Evolutionary conservation across 2,888 invertebrate genomes (phyloP).

Genomic region (Syrphus vitripennis): DNA sequence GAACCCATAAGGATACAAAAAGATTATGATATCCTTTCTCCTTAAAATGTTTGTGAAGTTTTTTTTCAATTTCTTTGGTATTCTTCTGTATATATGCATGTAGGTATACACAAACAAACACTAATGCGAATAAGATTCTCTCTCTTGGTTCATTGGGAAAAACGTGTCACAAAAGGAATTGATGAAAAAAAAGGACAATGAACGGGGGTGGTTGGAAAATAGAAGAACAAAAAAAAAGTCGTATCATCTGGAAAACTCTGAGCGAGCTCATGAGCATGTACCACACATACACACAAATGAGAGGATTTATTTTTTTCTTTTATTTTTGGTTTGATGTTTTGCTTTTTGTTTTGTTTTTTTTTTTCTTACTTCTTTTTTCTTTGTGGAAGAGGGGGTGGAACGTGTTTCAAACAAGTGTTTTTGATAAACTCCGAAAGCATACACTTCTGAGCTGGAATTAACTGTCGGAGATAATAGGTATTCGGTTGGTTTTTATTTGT

Average conservation of each 20-base stretch:
- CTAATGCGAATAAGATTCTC: conserved; percentile 32
- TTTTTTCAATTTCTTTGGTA: conserved; percentile 7
- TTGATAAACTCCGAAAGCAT: conserved; percentile 57
- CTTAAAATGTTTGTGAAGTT: conserved; percentile 21
- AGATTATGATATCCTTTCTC: conserved; percentile 40
- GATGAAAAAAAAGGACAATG: conserved; percentile 38
- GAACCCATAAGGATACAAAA: conserved; percentile 58
- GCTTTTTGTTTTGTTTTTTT: neutral
- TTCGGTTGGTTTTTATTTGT: no score
- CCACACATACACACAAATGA: conserved; percentile 48
- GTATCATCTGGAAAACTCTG: conserved; percentile 49
- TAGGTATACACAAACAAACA: conserved; percentile 3
- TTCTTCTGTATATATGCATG: neutral
- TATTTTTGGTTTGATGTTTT: conserved; percentile 18
- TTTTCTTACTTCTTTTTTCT: conserved; percentile 6
- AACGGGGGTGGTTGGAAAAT: conserved; percentile 63
- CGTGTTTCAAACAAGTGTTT: conserved; percentile 70
- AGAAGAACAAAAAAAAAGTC: conserved; percentile 17
- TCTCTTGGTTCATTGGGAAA: neutral
- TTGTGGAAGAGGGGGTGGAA: conserved; percentile 42
- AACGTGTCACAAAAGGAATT: conserved; percentile 11
- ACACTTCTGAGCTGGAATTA: conserved; percentile 31
- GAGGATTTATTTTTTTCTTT: conserved; percentile 34
- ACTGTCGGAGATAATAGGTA: no score
- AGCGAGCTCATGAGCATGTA: conserved; percentile 52